Conservation (phyloP, 1,140 invertebrate species). For the Drosophila prosaltans region DNA sequence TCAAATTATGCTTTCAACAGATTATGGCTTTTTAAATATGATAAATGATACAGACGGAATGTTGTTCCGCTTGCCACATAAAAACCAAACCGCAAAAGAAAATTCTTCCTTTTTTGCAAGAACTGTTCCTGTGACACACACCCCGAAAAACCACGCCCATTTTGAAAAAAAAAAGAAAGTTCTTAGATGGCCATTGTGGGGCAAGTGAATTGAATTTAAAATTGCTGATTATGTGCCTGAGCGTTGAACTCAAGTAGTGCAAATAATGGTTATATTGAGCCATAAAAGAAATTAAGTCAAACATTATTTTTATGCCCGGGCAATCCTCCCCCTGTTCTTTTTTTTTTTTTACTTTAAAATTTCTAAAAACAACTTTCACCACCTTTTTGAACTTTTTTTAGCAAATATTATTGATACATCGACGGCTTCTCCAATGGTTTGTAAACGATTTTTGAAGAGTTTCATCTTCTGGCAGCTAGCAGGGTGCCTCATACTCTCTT, state of each 20-base stretch:
- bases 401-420: conserved; percentile 81
- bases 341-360: conserved; percentile 45
- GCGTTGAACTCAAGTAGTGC: conserved; percentile 56
- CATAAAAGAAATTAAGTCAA: conserved; percentile 80
- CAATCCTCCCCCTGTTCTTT: background rate
- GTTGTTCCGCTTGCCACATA: conserved; percentile 33
- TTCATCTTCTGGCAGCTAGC: conserved; percentile 23
- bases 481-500: conserved; percentile 45
- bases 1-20: conserved; percentile 27
- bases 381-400: conserved; percentile 52
- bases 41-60: conserved; percentile 63
- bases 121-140: too few species aligned
- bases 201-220: conserved; percentile 77
- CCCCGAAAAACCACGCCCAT: conserved; percentile 17
- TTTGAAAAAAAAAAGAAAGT: conserved; percentile 11
- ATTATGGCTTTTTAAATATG: conserved; percentile 73
- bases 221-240: conserved; percentile 63
- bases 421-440: conserved; percentile 76
- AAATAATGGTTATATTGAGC: conserved; percentile 79
- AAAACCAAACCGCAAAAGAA: conserved; percentile 4
- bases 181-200: conserved; percentile 31
- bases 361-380: conserved; percentile 69
- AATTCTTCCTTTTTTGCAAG: too few species aligned
- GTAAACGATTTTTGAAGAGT: conserved; percentile 66
- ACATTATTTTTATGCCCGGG: conserved; percentile 66